Percentiles rank a stretch among this genome's conserved stretches.
Conservation (phyloP, 2,888 invertebrate species). For the Eupithecia exiguata region DNA sequence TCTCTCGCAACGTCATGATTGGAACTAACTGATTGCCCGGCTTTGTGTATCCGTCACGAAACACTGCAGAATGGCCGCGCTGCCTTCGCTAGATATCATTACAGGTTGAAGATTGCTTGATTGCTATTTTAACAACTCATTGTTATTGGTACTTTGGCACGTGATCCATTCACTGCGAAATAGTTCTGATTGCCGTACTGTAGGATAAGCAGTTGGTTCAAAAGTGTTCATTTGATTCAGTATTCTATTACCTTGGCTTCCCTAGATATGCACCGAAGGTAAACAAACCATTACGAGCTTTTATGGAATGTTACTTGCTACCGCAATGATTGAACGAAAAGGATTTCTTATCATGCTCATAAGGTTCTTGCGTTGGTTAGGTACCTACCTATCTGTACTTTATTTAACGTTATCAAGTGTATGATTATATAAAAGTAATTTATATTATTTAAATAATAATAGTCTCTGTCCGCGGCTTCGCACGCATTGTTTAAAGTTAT, state of each 20-base stretch:
- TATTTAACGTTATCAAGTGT: neutral
- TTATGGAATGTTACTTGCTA: slow-evolving; percentile 21
- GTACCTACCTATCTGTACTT: neutral
- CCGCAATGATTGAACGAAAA: slow-evolving; percentile 32
- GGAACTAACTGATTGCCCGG: slow-evolving; percentile 70
- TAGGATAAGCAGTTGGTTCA: neutral
- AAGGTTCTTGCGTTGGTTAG: neutral
- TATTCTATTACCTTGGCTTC: slow-evolving; percentile 26
- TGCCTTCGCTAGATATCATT: slow-evolving; percentile 70
- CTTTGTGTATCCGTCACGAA: slow-evolving; percentile 60
- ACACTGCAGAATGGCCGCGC: slow-evolving; percentile 63
- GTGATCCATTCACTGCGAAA: slow-evolving; percentile 44
- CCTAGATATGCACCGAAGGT: slow-evolving; percentile 31
- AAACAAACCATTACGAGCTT: slow-evolving; percentile 25
- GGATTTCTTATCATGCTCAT: slow-evolving; percentile 19
- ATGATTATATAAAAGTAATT: too few relatives aligned
- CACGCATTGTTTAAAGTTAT: too few relatives aligned
- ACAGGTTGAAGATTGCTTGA: slow-evolving; percentile 69
- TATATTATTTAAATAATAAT: too few relatives aligned
- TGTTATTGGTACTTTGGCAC: slow-evolving; percentile 54
- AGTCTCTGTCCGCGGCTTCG: too few relatives aligned
- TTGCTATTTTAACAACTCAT: slow-evolving; percentile 71
- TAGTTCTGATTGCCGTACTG: slow-evolving; percentile 9
- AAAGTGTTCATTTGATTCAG: neutral
- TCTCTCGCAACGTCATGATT: slow-evolving; percentile 70